Percentiles rank a stretch among this genome's conserved stretches.
Conservation (phyloP, 2,888 invertebrate genomes). For the Leucania comma region DNA sequence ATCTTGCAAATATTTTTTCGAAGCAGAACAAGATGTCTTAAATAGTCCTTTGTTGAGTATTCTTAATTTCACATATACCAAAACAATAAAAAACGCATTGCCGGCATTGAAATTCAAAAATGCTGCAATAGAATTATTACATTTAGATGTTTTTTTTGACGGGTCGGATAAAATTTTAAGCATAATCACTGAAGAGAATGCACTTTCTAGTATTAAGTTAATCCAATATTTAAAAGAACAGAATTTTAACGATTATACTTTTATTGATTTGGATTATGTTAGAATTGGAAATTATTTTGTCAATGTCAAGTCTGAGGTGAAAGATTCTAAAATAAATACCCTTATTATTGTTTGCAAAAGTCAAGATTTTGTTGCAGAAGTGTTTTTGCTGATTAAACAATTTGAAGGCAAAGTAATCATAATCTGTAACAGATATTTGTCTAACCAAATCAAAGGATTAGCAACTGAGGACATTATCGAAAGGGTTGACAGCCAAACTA, state of each 20-base stretch:
- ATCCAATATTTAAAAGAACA: constrained; percentile 43
- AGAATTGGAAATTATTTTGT: constrained; percentile 39
- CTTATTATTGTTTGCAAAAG: constrained; percentile 35
- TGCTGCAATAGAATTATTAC: constrained; percentile 18
- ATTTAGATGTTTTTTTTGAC: constrained; percentile 28
- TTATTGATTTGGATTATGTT: constrained; percentile 51
- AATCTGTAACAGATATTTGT: constrained; percentile 20
- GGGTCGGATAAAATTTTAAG: constrained; percentile 18
- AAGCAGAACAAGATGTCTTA: constrained; percentile 40
- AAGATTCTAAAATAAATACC: constrained; percentile 8
- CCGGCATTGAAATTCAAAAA: constrained; percentile 32
- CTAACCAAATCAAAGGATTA: background rate
- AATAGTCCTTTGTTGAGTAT: constrained; percentile 44
- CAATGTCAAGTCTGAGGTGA: constrained; percentile 30
- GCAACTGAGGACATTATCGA: background rate
- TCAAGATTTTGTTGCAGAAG: constrained; percentile 11
- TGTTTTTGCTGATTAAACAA: constrained; percentile 6
- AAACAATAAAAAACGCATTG: constrained; percentile 33
- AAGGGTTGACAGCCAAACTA: constrained; percentile 26
- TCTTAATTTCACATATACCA: constrained; percentile 37
- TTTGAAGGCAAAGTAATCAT: constrained; percentile 47
- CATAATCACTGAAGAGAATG: constrained; percentile 42
- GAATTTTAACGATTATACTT: constrained; percentile 23
- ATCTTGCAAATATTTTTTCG: constrained; percentile 42
- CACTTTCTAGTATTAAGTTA: constrained; percentile 51